phyloP scores from a whole-genome alignment of 2,113 vertebrate species.

The Panthera uncia region DNA sequence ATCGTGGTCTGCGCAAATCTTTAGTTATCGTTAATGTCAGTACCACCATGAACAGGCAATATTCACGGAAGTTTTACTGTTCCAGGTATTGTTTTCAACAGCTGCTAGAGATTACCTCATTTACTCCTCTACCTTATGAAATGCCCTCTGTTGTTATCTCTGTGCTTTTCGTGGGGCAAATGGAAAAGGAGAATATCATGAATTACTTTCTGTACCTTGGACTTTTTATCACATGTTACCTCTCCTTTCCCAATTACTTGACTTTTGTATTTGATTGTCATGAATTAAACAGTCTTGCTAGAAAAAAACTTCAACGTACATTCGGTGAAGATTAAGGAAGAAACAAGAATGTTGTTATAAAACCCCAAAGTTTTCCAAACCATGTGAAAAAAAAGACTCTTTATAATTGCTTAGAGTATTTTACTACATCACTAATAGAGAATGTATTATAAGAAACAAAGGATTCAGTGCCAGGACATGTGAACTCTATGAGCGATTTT shows the following conservation, averaged over 20 bases:
- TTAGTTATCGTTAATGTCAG: background rate
- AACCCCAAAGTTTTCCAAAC: background rate
- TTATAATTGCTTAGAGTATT: background rate
- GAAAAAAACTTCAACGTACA: background rate
- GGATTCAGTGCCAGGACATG: too few relatives aligned
- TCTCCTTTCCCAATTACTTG: background rate
- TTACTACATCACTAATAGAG: background rate
- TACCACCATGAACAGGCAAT: background rate
- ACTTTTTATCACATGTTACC: background rate
- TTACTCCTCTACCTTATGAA: background rate
- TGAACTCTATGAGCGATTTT: rapidly evolving
- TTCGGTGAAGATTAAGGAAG: background rate
- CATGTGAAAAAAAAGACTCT: background rate
- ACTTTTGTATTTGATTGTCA: background rate
- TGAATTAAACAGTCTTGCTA: background rate
- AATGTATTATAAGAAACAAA: too few relatives aligned
- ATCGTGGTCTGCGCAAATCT: background rate
- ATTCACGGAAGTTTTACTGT: background rate
- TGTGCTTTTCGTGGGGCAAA: background rate
- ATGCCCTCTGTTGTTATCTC: background rate
- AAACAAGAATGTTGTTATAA: background rate
- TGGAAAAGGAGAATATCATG: background rate
- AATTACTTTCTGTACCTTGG: background rate
- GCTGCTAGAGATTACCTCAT: background rate
- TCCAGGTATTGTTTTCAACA: background rate